Evolutionary conservation across 2,888 invertebrate species (phyloP).

Genomic region (Dyspetes luteomarginatus): DNA sequence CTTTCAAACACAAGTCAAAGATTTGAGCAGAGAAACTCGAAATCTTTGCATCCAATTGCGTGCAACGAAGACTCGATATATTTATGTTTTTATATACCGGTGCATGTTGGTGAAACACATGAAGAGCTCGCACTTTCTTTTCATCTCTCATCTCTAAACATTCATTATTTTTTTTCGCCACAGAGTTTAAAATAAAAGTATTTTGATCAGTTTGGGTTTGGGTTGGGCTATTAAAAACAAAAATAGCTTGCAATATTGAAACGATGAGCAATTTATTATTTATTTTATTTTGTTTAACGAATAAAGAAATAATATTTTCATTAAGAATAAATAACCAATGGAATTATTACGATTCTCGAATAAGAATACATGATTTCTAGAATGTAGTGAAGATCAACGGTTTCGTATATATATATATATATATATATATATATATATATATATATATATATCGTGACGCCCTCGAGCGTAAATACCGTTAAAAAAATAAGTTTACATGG

Average conservation of each 20-base stretch:
- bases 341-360: not conserved
- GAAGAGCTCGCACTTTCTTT: slow-evolving; percentile 10
- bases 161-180: not conserved
- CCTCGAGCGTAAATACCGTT: slow-evolving; percentile 61
- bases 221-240: no score
- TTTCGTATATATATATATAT: no score
- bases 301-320: no score
- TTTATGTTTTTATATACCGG: slow-evolving; percentile 8
- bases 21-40: slow-evolving; percentile 30
- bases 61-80: slow-evolving; percentile 13
- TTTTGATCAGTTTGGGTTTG: no score
- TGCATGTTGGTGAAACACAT: not conserved
- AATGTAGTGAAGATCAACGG: slow-evolving; percentile 21
- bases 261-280: no score
- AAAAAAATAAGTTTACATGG: slow-evolving; percentile 7
- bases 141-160: not conserved
- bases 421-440: no score
- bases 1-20: not conserved
- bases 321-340: no score
- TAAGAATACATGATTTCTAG: not conserved
- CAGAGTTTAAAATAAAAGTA: not conserved
- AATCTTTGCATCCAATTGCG: slow-evolving; percentile 19
- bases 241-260: no score
- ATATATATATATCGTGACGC: slow-evolving; percentile 43
- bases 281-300: no score